Conservation (phyloP, 2,797 vertebrate genomes). For the Myripristis jacobus region DNA sequence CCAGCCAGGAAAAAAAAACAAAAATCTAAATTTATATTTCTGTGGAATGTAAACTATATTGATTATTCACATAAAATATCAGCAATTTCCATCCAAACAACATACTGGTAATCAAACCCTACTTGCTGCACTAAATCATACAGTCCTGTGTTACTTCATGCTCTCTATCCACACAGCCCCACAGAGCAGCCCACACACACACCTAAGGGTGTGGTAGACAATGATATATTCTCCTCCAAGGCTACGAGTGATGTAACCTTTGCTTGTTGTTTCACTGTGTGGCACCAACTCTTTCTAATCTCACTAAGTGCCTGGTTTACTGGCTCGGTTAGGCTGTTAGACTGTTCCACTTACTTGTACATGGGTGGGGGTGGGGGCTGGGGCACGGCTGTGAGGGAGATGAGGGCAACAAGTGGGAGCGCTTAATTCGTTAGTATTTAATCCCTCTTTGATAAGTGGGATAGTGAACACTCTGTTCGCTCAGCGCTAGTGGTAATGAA, state of each 20-base stretch:
- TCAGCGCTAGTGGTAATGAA: constrained; percentile 19
- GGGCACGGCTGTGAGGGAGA: not conserved
- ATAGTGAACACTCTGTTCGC: not conserved
- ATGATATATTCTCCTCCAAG: not conserved
- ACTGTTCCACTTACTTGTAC: not conserved
- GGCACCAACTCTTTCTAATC: constrained; percentile 1
- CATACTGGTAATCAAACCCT: not conserved
- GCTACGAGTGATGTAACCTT: not conserved
- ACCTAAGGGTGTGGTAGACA: not conserved
- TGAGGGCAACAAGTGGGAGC: not conserved
- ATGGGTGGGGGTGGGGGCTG: too few relatives aligned
- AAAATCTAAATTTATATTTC: too few relatives aligned
- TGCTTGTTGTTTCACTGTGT: not conserved
- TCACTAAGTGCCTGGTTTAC: not conserved
- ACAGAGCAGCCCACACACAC: not conserved
- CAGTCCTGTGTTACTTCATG: not conserved
- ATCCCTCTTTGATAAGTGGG: constrained; percentile 5
- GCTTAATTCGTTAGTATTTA: not conserved
- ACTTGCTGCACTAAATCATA: not conserved
- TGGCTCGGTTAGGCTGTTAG: not conserved
- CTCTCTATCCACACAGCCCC: not conserved
- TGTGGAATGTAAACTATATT: too few relatives aligned
- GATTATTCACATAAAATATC: too few relatives aligned
- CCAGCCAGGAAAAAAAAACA: too few relatives aligned
- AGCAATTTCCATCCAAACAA: too few relatives aligned